Conservation (phyloP, 2,797 vertebrate genomes). For the Sitta carolinensis region DNA sequence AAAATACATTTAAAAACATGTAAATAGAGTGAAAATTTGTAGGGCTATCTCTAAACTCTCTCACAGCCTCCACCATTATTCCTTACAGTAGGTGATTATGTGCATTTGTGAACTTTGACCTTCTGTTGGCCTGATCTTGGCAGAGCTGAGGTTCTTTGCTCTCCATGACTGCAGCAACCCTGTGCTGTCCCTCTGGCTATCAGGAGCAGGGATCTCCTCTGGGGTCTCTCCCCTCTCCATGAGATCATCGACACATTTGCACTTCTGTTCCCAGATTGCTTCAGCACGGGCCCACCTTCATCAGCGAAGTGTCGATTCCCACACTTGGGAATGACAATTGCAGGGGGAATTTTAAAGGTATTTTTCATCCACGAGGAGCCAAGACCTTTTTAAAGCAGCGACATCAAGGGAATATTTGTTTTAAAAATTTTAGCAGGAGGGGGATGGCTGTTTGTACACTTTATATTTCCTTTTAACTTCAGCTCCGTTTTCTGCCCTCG, state of each 20-base stretch:
- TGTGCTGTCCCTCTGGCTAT: background rate
- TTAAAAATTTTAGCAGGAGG: constrained; percentile 16
- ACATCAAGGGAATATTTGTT: constrained; percentile 36
- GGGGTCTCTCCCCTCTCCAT: background rate
- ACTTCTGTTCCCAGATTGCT: background rate
- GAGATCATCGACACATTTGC: constrained; percentile 53
- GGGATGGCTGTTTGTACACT: background rate
- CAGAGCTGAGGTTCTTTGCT: background rate
- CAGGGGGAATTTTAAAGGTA: background rate
- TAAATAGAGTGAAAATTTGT: background rate
- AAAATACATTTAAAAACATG: background rate
- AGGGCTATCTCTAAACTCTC: background rate
- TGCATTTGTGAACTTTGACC: background rate
- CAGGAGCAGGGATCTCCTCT: background rate
- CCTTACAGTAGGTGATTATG: background rate
- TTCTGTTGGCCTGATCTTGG: background rate
- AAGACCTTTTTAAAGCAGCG: background rate
- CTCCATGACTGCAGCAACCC: accelerated
- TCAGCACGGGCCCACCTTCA: background rate
- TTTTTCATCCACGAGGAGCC: constrained; percentile 13
- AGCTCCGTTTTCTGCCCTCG: background rate
- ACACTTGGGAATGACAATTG: constrained; percentile 11
- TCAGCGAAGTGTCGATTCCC: constrained; percentile 8
- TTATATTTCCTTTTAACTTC: constrained; percentile 22
- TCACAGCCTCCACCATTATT: background rate